Conservation (phyloP, 2,113 vertebrate species). For the Phalacrocorax pelagicus region DNA sequence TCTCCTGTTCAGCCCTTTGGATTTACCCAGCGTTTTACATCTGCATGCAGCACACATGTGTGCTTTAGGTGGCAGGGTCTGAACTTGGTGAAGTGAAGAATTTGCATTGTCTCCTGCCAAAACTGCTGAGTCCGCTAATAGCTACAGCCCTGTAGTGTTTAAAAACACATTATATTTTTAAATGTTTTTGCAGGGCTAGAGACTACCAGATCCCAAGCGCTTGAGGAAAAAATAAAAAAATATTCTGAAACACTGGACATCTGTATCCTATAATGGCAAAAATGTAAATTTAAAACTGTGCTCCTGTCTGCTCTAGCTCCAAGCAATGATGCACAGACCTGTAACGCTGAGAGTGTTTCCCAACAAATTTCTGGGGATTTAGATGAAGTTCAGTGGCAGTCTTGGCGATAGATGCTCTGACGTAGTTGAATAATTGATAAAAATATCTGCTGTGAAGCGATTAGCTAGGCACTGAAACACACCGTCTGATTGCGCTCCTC, state of each 20-base stretch:
- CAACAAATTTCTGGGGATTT: background rate
- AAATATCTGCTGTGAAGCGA: background rate
- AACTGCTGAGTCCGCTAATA: background rate
- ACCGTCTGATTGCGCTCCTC: background rate
- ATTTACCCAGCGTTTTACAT: background rate
- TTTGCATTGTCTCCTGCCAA: background rate
- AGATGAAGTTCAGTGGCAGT: background rate
- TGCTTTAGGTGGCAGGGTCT: background rate
- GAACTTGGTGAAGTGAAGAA: background rate
- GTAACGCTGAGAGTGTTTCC: background rate
- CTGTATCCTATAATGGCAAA: background rate
- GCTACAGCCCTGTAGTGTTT: rapidly evolving
- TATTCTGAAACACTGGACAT: background rate
- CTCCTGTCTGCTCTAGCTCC: background rate
- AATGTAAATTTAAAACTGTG: background rate
- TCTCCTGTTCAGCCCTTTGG: background rate
- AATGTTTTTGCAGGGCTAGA: background rate
- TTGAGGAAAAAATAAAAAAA: background rate
- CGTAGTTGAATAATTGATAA: background rate
- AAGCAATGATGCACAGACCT: background rate
- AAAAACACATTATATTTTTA: background rate
- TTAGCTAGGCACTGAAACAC: background rate
- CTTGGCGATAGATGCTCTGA: background rate
- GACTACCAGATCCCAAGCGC: background rate
- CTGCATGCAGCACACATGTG: background rate